Evolutionary conservation across 2,797 vertebrate species (phyloP), one percentile per base, ranked within the genome.

Genomic region (Pseudochaenichthys georgianus): DNA sequence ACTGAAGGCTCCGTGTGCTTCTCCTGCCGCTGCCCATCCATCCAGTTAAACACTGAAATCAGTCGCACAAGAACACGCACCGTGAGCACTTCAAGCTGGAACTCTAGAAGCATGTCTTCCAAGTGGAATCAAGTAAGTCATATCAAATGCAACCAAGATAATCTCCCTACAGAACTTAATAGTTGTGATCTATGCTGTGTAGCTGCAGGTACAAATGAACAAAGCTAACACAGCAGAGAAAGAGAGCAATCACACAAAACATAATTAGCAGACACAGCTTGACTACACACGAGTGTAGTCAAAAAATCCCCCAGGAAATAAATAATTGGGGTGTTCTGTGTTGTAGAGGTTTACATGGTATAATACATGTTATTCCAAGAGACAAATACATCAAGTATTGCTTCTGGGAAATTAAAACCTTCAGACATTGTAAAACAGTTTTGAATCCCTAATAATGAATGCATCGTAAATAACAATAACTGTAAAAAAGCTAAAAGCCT

Each of bases 11-110:
- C 73, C 17, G 19, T 77, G 68, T 16, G 64, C 70, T 76, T 65
- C 31, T 28, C 21, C 51, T 75, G 64, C 64, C 63, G 63, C 63
- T 74, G 73, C 47, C 57, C 70, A 73, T 79, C 71, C 63, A 83
- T 76, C 78, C 75, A 85, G 59, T 87, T 82, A 80, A 80, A 78
- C 31, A 51, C 19, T 78, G 19, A 15, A 21, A 58, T 82, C 71
- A 46, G 16, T 77, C 45, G 60, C 48, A 64, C 13, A 21, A 58
- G 51, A 77, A 50, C 43, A 52, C 51, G 68, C 19, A 78, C 19
- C 0, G 4, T 3, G 17, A 48, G 50, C 16, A 19, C 46, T 58
- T 45, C 15, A 16, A 58, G 47, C 34, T 12, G 17, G 68, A 58
- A 75, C n/a, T 52, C 47, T 12, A 64, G 21, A 10, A 17, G 4